These are phyloP conservation scores for Geotrupes spiniger DNA, from an alignment of 2,888 invertebrate genomes.

Conservation along the genomic window DNA sequence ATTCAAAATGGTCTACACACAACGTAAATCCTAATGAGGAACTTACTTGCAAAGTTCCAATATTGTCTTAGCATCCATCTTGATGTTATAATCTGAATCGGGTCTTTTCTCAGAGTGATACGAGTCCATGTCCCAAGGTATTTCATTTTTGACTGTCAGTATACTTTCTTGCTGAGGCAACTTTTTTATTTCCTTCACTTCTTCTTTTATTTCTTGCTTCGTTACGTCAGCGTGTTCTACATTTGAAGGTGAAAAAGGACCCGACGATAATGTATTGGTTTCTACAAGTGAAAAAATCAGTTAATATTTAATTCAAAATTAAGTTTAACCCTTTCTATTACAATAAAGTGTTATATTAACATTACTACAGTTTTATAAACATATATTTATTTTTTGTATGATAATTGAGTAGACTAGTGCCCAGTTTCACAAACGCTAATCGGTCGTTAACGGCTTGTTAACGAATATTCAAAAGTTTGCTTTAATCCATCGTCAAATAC, in stretches of 20 bases:
- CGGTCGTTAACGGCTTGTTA: too few species aligned
- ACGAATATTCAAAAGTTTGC: too few species aligned
- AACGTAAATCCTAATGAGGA: slow-evolving; percentile 5
- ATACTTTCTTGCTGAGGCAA: slow-evolving; percentile 40
- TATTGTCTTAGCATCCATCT: slow-evolving; percentile 75
- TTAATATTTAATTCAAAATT: background rate
- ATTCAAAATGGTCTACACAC: too few species aligned
- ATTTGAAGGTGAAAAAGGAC: slow-evolving; percentile 57
- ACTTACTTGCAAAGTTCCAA: slow-evolving; percentile 69
- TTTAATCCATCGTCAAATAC: too few species aligned
- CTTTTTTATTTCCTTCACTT: slow-evolving; percentile 46
- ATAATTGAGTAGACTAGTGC: too few species aligned
- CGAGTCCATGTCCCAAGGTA: slow-evolving; percentile 50
- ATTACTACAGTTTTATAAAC: too few species aligned
- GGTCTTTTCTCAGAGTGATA: slow-evolving; percentile 57
- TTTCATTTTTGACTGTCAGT: slow-evolving; percentile 55
- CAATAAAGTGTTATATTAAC: too few species aligned
- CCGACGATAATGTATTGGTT: slow-evolving; percentile 49
- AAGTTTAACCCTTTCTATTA: too few species aligned
- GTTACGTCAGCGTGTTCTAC: slow-evolving; percentile 28
- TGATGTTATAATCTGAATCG: slow-evolving; percentile 67
- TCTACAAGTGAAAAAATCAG: slow-evolving; percentile 12
- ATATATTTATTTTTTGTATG: too few species aligned
- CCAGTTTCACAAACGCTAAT: too few species aligned
- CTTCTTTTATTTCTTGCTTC: slow-evolving; percentile 39